phyloP scores from a whole-genome alignment of 2,888 invertebrate genomes.

The Tipula lateralis region DNA sequence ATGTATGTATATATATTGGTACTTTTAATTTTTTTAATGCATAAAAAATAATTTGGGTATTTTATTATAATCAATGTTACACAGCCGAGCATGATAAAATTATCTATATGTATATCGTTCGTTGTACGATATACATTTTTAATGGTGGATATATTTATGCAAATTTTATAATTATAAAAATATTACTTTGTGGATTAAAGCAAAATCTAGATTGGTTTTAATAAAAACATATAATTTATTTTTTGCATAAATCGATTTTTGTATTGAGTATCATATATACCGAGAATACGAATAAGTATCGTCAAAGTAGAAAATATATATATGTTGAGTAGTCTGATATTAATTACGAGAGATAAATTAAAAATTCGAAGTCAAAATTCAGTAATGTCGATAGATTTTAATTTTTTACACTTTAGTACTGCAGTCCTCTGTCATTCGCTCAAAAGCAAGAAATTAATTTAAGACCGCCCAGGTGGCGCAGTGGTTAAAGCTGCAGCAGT shows the following conservation, averaged over 20 bases:
- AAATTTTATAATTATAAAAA: constrained; percentile 19
- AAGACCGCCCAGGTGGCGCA: too few relatives aligned
- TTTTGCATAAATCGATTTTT: not conserved
- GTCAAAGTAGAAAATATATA: not conserved
- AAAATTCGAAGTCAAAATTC: too few relatives aligned
- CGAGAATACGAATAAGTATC: not conserved
- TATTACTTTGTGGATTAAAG: constrained; percentile 4
- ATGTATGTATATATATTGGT: not conserved
- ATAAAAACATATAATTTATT: not conserved
- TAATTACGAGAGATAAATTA: not conserved
- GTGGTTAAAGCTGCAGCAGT: too few relatives aligned
- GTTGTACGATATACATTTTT: not conserved
- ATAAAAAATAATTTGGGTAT: not conserved
- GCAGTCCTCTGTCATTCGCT: too few relatives aligned
- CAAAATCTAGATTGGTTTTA: not conserved
- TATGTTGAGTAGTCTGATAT: not conserved
- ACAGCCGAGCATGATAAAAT: not conserved
- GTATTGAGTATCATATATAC: not conserved
- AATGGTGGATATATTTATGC: constrained; percentile 8
- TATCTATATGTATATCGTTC: not conserved
- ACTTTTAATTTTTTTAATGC: not conserved
- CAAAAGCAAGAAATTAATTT: too few relatives aligned
- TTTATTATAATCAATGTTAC: not conserved
- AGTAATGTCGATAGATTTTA: too few relatives aligned
- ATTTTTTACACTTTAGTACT: too few relatives aligned